Base-by-base conservation (phyloP, 1,140 invertebrate species). In the Palaemon carinicauda region DNA sequence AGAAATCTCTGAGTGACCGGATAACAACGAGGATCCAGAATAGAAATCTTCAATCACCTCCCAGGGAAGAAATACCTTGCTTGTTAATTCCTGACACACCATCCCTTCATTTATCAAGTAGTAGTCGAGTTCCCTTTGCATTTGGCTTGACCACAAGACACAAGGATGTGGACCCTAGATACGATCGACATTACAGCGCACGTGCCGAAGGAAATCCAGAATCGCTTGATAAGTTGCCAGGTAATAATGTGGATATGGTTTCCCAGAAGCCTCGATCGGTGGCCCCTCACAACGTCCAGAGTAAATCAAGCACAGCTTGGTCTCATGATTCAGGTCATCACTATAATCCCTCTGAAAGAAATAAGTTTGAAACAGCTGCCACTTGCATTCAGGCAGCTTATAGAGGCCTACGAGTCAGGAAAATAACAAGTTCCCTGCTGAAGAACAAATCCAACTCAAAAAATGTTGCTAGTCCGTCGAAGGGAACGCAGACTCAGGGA, bases 71-170 rank as follows among this genome's bases (percentile, higher is more conserved):
- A 73, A 53, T 74, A 19, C 84, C 84, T 17, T 73, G 71, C 15
- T 73, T 86, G 73, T 41, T 86, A 65, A 27, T 54, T 73, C 84
- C 84, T 33, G 77, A 86, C 54, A 54, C 65, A 52, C 84, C 84
- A 53, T 41, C 24, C 3, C 33, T 86, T 31, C 65, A 74, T 24
- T 41, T 86, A 15, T 79, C 84, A 24, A 50, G 60, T 56, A 51
- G 27, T 50, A 60, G n/a, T n/a, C n/a, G 71, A 7, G 80, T 12
- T 74, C 31, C 24, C 54, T 56, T 41, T 56, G 31, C 5, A 60
- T 33, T 10, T 56, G 29, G 21, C 17, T 41, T 33, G 0, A 1
- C 5, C n/a, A n/a, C 27, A 19, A 27, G 33, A 54, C 73, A 69
- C 10, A 3, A n/a, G 50, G n/a, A 52, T 33, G 69, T 74, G 82